These are phyloP conservation scores for Pimpla rufipes DNA, from an alignment of 2,888 invertebrate species.

Conservation along the genomic window DNA sequence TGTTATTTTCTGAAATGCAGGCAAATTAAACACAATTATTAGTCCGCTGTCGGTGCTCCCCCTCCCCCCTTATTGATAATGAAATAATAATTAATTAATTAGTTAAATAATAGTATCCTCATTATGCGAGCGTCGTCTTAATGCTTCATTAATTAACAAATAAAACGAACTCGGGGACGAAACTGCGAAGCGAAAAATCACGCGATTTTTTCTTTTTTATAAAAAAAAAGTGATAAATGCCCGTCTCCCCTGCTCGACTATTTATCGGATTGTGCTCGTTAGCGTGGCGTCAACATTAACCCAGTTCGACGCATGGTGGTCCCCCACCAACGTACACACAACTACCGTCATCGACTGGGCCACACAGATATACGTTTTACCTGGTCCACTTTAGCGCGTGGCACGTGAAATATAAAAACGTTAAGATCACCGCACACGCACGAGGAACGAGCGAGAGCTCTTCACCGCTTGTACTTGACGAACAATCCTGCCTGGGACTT, in stretches of 20 bases:
- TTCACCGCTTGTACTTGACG: background rate
- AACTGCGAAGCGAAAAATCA: background rate
- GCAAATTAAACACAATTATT: too few species aligned
- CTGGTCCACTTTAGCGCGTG: background rate
- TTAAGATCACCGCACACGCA: background rate
- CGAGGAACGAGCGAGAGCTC: background rate
- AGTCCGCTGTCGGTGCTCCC: too few species aligned
- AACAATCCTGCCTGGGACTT: background rate
- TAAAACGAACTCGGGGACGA: background rate
- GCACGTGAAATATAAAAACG: background rate
- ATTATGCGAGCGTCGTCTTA: background rate
- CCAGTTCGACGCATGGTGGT: conserved; percentile 68
- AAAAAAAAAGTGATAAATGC: conserved; percentile 17
- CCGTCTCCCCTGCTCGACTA: conserved; percentile 17
- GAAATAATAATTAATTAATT: too few species aligned
- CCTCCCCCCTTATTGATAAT: too few species aligned
- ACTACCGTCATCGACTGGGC: background rate
- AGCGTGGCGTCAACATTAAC: conserved; percentile 71
- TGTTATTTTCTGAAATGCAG: too few species aligned
- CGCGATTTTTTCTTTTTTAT: background rate
- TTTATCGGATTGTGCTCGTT: conserved; percentile 72
- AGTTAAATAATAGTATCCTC: background rate
- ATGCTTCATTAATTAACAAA: background rate
- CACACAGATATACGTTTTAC: background rate
- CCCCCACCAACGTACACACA: conserved; percentile 49